Conservation (phyloP, 2,113 vertebrate genomes). For the Cephalopterus ornatus region DNA sequence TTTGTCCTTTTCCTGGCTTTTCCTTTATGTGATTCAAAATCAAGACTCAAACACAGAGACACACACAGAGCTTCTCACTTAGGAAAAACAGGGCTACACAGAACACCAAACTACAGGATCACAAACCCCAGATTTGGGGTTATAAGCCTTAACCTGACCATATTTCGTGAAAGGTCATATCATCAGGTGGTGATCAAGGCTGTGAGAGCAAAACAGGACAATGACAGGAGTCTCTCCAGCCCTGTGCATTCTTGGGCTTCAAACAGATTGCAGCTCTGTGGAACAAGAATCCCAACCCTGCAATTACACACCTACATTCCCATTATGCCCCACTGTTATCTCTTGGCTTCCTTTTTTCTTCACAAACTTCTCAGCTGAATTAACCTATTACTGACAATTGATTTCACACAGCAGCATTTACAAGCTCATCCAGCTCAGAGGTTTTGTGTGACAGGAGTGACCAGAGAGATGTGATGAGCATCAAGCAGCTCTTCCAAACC, state of each 20-base stretch:
- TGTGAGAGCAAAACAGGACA: not conserved
- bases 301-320: not conserved
- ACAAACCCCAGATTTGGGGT: not conserved
- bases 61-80: not conserved
- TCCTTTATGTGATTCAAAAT: not conserved
- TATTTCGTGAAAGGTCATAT: not conserved
- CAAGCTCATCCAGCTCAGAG: not conserved
- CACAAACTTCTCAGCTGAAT: not conserved
- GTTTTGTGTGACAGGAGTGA: not conserved
- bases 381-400: not conserved
- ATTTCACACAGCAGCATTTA: not conserved
- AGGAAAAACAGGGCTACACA: not conserved
- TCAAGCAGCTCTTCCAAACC: not conserved
- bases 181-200: not conserved
- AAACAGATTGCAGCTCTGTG: not conserved
- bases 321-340: not conserved
- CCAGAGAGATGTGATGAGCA: not conserved
- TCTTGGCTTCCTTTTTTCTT: not conserved
- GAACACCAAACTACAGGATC: not conserved
- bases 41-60: not conserved
- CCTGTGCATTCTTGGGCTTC: not conserved
- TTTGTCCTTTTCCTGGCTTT: not conserved
- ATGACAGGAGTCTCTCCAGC: not conserved
- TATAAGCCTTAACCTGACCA: not conserved
- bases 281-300: not conserved